Conservation (phyloP, 1,140 invertebrate genomes). For the Drosophila subpulchrella region DNA sequence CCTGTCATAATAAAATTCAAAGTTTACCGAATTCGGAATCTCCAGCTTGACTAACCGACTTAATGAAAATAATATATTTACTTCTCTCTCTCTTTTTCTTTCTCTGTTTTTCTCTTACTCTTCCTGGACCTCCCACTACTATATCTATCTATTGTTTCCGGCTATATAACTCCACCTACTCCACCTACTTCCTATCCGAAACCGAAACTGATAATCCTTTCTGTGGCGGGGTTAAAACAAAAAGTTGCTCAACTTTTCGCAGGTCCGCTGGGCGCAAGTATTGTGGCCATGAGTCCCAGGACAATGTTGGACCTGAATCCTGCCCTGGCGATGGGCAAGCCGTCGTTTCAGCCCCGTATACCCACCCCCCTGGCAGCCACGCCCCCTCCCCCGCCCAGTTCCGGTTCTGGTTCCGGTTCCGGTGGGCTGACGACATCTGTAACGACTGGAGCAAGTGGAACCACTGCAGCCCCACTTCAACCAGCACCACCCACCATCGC, state of each 20-base stretch:
- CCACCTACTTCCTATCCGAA: slow-evolving; percentile 31
- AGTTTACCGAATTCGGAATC: slow-evolving; percentile 53
- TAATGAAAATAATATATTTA: slow-evolving; percentile 60
- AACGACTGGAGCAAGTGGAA: slow-evolving; percentile 24
- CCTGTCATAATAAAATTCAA: slow-evolving; percentile 50
- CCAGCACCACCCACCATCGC: slow-evolving; percentile 59
- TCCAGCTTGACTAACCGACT: slow-evolving; percentile 42
- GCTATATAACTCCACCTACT: slow-evolving; percentile 45
- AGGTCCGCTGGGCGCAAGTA: slow-evolving; percentile 84
- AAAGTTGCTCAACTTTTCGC: slow-evolving; percentile 81
- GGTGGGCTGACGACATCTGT: slow-evolving; percentile 4
- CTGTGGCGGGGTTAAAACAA: slow-evolving; percentile 59
- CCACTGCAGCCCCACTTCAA: slow-evolving; percentile 31
- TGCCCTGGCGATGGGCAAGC: slow-evolving; percentile 82
- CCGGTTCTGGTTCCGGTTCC: background rate
- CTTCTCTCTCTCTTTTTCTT: slow-evolving; percentile 49
- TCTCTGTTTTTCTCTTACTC: slow-evolving; percentile 46
- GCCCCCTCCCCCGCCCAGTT: slow-evolving; percentile 6
- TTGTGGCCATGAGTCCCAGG: slow-evolving; percentile 84
- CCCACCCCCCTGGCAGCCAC: slow-evolving; percentile 71
- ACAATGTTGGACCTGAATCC: slow-evolving; percentile 84
- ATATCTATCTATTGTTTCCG: slow-evolving; percentile 44
- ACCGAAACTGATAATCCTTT: slow-evolving; percentile 40
- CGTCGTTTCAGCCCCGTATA: slow-evolving; percentile 80
- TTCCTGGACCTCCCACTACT: slow-evolving; percentile 31